Conservation (phyloP, 2,113 vertebrate genomes). For the Oxygymnocypris stewartii region DNA sequence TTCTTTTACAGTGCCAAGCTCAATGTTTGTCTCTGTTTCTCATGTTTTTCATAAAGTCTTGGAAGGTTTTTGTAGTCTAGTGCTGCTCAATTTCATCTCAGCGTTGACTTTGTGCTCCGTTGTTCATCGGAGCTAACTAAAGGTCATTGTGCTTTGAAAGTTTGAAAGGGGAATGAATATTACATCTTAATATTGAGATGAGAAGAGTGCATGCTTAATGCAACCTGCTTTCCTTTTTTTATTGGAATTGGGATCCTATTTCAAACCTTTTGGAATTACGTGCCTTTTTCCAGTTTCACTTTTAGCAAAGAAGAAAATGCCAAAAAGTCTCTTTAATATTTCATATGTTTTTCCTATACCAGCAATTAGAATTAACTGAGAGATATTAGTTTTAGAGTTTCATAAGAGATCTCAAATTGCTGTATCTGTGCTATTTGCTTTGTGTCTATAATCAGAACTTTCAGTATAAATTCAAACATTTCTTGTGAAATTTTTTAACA, state of each 20-base stretch:
- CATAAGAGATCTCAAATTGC: not conserved
- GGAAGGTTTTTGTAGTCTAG: not conserved
- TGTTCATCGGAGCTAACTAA: not conserved
- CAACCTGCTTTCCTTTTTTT: not conserved
- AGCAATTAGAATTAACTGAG: not conserved
- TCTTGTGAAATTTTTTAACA: not conserved
- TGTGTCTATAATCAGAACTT: not conserved
- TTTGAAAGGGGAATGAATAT: not conserved
- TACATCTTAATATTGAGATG: not conserved
- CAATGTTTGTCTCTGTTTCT: conserved; percentile 45
- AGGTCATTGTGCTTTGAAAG: conserved; percentile 12
- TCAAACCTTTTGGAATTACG: not conserved
- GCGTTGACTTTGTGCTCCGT: not conserved
- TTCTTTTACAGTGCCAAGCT: conserved; percentile 41
- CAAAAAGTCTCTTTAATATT: too few species aligned
- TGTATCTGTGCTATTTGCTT: too few species aligned
- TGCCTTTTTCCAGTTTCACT: not conserved
- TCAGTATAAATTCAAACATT: not conserved
- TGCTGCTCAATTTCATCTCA: not conserved
- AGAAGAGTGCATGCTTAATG: not conserved
- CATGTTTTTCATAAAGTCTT: not conserved
- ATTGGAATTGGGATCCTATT: not conserved
- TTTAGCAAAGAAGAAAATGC: not conserved
- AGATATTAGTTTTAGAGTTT: not conserved
- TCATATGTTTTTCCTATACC: not conserved